phyloP scores from a whole-genome alignment of 1,140 invertebrate species.

The Euwallacea fornicatus region DNA sequence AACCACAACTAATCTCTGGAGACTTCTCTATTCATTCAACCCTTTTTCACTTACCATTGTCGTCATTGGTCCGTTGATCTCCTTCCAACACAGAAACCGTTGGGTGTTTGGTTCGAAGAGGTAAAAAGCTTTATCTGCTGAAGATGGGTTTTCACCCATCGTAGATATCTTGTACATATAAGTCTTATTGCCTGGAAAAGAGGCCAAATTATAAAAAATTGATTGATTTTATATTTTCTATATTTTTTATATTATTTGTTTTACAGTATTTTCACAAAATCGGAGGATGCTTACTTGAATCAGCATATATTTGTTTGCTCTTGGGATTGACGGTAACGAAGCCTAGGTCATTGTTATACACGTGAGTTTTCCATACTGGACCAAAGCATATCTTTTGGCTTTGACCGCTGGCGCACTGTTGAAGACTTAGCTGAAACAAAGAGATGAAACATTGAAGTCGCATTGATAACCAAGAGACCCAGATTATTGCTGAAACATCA shows the following conservation, averaged over 20 bases:
- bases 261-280: neutral
- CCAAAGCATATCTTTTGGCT: slow-evolving; percentile 8
- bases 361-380: slow-evolving; percentile 19
- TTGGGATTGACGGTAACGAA: slow-evolving; percentile 12
- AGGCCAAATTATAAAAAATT: neutral
- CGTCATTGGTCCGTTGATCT: slow-evolving; percentile 3
- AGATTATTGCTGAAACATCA: neutral
- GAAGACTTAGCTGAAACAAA: slow-evolving; percentile 17
- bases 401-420: slow-evolving; percentile 13
- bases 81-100: slow-evolving; percentile 41
- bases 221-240: neutral
- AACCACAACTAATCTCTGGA: too few relatives aligned
- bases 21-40: too few relatives aligned
- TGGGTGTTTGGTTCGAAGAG: slow-evolving; percentile 30
- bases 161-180: slow-evolving; percentile 35
- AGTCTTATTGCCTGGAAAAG: slow-evolving; percentile 2
- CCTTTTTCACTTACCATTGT: slow-evolving; percentile 33
- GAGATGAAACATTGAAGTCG: neutral
- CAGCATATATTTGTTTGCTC: neutral
- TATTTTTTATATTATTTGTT: too few relatives aligned
- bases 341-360: slow-evolving; percentile 5
- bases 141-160: slow-evolving; percentile 2
- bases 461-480: neutral
- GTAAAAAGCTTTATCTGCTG: slow-evolving; percentile 17
- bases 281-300: slow-evolving; percentile 12